Base-by-base conservation (phyloP, 2,113 vertebrate species). In the Chlamydotis undulata region DNA sequence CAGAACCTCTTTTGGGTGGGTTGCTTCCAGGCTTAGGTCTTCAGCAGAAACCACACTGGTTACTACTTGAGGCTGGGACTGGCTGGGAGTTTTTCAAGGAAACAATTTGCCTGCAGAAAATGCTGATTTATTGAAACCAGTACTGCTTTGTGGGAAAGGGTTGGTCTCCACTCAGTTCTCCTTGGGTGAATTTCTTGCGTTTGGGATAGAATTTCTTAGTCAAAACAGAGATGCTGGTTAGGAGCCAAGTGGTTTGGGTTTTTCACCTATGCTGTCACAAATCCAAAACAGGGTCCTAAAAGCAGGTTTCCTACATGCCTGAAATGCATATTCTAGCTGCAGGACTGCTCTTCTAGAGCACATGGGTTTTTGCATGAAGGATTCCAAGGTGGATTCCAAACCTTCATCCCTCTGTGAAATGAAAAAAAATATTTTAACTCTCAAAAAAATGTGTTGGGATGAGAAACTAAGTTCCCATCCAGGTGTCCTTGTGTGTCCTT, bases 51-150 rank as follows among this genome's bases (percentile, higher is more conserved):
- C 60, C 77, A 45, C 69, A 7, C 14, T 24, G 23, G 37, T 70
- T 84, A 37, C 60, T 47, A 0, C 52, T 76, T 22, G 41, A 71
- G 89, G 45, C 45, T 75, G n/a, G 65, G 55, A 37, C 71, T 83
- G 71, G 41, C 76, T 83, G 41, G 60, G 61, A 91, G n/a, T 41
- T 80, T 68, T 79, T 79, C 74, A 89, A 69, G 69, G 74, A 93
- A 91, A 83, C 29, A 29, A 53, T 87, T 45, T 87, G 73, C 87
- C 53, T 73, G 67, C 33, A 96, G 84, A 95, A 93, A 83, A 41
- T 53, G 89, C 67, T 91, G 84, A 57, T 95, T 91, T 95, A 61
- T 75, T 89, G 57, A 89, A 94, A 87, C 26, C 31, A 28, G 25
- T 35, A 5, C 53, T 73, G 74, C 60, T 91, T 79, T 95, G 87